Base-by-base conservation (phyloP, 2,888 invertebrate genomes). In the Cataglyphis altisquamis region DNA sequence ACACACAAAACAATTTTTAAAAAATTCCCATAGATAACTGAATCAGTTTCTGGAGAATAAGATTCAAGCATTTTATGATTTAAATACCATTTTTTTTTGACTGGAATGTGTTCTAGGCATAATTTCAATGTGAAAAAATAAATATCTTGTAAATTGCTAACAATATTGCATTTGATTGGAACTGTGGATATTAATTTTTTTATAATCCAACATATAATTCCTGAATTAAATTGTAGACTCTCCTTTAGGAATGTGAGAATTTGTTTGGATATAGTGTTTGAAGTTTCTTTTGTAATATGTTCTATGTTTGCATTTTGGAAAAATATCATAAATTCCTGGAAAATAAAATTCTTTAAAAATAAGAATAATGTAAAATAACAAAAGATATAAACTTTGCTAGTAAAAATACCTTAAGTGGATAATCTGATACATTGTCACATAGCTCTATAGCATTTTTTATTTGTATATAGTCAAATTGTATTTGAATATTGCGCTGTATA, bases 151-250 rank as follows among this genome's bases (percentile, higher is more conserved):
- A 94, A 83, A 60, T 83, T 81, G 10, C 52, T 84, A 84, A 91
- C 90, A 29, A 91, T 88, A 48, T 88, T 70, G 41, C 84, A 64
- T 62, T 64, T 78, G 0, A 91, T 91, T 91, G 63, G 55, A 72
- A 63, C 67, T 41, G 91, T 55, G 89, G 75, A 91, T 12, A 94
- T 87, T 74, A 94, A 90, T 83, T 91, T 87, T 73, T 93, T 93
- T 15, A 94, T 88, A 39, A 94, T 88, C 91, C 92, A 93, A 78
- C 92, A 93, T 52, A 90, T 82, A 36, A 93, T 72, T 6, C 85
- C 94, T 63, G 96, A 96, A 91, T 95, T 95, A 52, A 88, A 92
- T 88, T 93, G 94, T 82, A 96, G 91, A 93, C 96, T 96, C 45
- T 88, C 86, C 93, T 95, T 95, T 25, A 96, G 92, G 91, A 96